Percentiles rank a stretch among this genome's conserved stretches.
These are phyloP conservation scores for Notolabrus celidotus DNA, from an alignment of 2,797 vertebrate species.

Conservation along the genomic window DNA sequence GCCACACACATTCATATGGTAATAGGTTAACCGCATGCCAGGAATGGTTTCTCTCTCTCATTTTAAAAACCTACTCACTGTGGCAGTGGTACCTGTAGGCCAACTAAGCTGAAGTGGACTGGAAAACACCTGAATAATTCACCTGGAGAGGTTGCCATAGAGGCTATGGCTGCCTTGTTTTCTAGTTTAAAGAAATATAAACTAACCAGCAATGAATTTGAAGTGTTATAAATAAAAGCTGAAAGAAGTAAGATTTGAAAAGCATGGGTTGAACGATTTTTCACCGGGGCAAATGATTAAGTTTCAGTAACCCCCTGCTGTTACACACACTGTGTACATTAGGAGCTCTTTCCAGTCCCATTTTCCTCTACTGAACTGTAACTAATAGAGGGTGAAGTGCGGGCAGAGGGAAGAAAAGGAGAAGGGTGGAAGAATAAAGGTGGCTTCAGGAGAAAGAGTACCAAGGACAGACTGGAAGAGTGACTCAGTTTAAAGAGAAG, in stretches of 20 bases:
- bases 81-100: conserved; percentile 15
- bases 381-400: conserved; percentile 62
- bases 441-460: conserved; percentile 4
- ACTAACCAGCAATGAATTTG: background rate
- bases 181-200: conserved; percentile 17
- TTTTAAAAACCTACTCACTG: background rate
- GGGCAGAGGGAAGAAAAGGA: conserved; percentile 39
- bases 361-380: conserved; percentile 56
- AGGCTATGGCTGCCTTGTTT: background rate
- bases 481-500: conserved; percentile 5
- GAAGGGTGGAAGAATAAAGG: conserved; percentile 13
- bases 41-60: conserved; percentile 33
- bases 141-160: conserved; percentile 32
- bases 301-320: conserved; percentile 26
- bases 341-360: conserved; percentile 15
- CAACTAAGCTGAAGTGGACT: conserved; percentile 32
- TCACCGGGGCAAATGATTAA: background rate
- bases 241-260: background rate
- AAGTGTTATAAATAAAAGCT: conserved; percentile 1
- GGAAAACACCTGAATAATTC: conserved; percentile 66
- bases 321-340: conserved; percentile 40
- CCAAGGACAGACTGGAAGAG: conserved; percentile 19
- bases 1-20: conserved; percentile 71
- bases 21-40: conserved; percentile 63
- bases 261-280: background rate